Evolutionary conservation across 1,140 invertebrate species (phyloP), one percentile per base, ranked within the genome.

Genomic region (Gonatopus flavifemur): DNA sequence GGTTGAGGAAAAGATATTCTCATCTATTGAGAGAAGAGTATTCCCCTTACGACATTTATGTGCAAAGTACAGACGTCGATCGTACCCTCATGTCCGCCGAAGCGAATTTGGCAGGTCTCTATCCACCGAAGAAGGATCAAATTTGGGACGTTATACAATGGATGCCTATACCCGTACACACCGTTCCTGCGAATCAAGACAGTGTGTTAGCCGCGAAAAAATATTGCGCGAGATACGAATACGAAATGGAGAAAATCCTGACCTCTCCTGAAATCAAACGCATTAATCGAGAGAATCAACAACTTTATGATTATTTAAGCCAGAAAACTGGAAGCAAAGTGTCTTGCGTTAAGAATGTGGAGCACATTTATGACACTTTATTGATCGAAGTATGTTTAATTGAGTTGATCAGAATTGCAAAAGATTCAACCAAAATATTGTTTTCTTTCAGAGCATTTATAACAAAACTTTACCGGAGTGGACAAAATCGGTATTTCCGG

Each of bases 81-180:
- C 81, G 94, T 16, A 94, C 93, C 12, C 72, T 97, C 5, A 94
- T 94, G 88, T 95, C 91, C 57, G 94, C 91, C 0, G 81, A 89
- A 69, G 79, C 84, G 2, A 88, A 93, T 77, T 78, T 96, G 45
- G 92, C 92, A 46, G 91, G 91, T 4, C 82, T 91, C 51, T 92
- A 87, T 67, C 88, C 90, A 6, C 84, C 85, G 0, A 62, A 64
- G 10, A 77, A 74, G 3, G 62, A 74, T 13, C 77, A 85, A 59
- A 50, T 84, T 3, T 95, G 91, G 89, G 84, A 92, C 66, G 46
- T 60, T 1, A 68, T 94, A 1, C 62, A 76, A 9, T 97, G 94
- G 94, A 92, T 94, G 71, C 93, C 94, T 0, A 90, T 96, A 59
- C 91, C 94, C 0, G 81, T 96, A 8, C 91, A 94, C 58, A 91